phyloP scores from a whole-genome alignment of 2,888 invertebrate species.

The Drosophila histrio region DNA sequence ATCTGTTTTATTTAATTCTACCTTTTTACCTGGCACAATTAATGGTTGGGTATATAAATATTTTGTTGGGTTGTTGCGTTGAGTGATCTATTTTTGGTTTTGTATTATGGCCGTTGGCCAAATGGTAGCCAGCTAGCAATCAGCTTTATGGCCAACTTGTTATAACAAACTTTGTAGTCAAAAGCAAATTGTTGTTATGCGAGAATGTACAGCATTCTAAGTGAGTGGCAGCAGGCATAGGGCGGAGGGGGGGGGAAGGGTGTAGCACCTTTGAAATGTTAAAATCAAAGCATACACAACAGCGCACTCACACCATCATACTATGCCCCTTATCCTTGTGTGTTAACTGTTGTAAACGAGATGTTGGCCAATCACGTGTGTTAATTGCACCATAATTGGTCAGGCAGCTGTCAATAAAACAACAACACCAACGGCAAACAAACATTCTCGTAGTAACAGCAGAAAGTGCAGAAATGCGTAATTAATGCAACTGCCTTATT shows the following conservation, averaged over 20 bases:
- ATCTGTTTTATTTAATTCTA: background rate
- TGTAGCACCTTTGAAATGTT: conserved; percentile 64
- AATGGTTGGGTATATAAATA: background rate
- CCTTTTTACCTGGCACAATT: conserved; percentile 15
- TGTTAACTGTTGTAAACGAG: conserved; percentile 26
- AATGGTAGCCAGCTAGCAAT: conserved; percentile 39
- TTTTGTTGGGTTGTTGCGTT: background rate
- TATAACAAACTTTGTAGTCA: conserved; percentile 32
- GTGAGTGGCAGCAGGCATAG: background rate
- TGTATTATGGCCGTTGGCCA: conserved; percentile 32
- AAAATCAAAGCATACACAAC: conserved; percentile 40
- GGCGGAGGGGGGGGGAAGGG: background rate
- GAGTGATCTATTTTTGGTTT: conserved; percentile 43
- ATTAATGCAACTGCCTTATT: conserved; percentile 69
- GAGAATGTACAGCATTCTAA: background rate
- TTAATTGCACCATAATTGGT: conserved; percentile 79
- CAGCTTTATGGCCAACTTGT: conserved; percentile 61
- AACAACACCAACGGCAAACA: conserved; percentile 10
- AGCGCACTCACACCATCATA: conserved; percentile 28
- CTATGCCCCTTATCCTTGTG: too few relatives aligned
- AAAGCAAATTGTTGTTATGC: conserved; percentile 25
- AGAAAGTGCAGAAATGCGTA: conserved; percentile 61
- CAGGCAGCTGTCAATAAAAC: conserved; percentile 66
- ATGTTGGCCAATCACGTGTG: conserved; percentile 73
- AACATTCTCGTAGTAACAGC: conserved; percentile 1